Base-by-base conservation (phyloP, 2,113 vertebrate genomes). In the Baryphthengus martii region DNA sequence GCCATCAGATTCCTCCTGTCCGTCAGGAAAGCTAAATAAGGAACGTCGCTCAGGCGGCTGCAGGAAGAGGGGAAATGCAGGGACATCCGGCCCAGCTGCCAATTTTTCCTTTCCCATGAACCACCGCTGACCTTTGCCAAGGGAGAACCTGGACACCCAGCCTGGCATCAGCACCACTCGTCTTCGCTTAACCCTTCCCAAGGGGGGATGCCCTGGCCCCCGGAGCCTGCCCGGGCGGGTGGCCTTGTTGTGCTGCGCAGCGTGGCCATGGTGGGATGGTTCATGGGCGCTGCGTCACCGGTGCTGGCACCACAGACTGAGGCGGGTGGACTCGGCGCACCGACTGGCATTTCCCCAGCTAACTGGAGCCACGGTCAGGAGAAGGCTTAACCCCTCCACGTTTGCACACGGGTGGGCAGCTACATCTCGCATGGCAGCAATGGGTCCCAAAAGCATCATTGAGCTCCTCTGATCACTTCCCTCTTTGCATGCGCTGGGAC, bases 51-150 rank as follows among this genome's bases (percentile, higher is more conserved):
- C 97, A 97, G 96, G 97, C 96, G 97, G 97, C 97, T 86, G 88
- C 98, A 97, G 96, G 98, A 99, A 98, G 98, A 98, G 97, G 98
- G 98, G 98, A 98, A 98, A 97, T 53, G 97, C 98, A 98, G 98
- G 97, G 97, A 98, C 98, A 98, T 99, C 98, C 99, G 98, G 97
- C 97, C 96, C 97, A 98, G 98, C 97, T 98, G 98, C 98, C 96
- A 98, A 97, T 97, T 97, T 97, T 98, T 98, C 96, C 98, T 98
- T 99, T 99, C 99, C 98, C 98, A 99, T 99, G 98, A 99, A 99
- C 98, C 98, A 97, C 97, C 97, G 91, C 97, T 98, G 98, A 99
- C 98, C 98, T 98, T 91, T 77, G 7, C 74, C 93, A 95, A 96
- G 94, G 95, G 95, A 97, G 89, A 82, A 90, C 96, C 96, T 97